A percentile compares a stretch with the other conserved stretches of the same genome.
phyloP scores from a whole-genome alignment of 2,888 invertebrate species.

The Machimus rusticus region DNA sequence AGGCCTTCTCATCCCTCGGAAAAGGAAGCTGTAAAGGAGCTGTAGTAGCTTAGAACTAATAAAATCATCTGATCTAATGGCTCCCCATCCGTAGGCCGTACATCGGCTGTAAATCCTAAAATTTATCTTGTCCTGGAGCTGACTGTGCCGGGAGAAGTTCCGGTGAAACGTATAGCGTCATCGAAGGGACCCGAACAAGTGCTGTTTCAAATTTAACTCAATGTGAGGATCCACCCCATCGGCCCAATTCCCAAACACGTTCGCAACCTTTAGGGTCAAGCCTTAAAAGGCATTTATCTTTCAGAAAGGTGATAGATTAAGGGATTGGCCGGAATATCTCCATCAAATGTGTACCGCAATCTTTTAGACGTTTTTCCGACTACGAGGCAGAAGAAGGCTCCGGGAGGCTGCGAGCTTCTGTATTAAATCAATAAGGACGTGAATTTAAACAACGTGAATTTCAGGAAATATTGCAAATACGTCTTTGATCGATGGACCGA shows the following conservation, averaged over 20 bases:
- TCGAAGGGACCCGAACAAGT: neutral
- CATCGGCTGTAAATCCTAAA: neutral
- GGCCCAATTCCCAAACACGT: neutral
- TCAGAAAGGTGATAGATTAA: constrained; percentile 10
- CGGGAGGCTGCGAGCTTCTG: neutral
- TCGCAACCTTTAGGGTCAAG: neutral
- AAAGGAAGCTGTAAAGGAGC: neutral
- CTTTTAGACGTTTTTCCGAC: neutral
- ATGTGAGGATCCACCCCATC: neutral
- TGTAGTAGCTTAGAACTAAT: neutral
- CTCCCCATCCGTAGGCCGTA: neutral
- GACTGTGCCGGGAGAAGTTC: neutral
- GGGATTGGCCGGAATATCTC: constrained; percentile 2
- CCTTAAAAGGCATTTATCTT: constrained; percentile 17
- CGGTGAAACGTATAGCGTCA: neutral
- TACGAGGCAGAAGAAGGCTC: neutral
- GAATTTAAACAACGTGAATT: constrained; percentile 1
- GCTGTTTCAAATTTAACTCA: neutral
- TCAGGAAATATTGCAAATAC: neutral
- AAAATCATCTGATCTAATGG: neutral
- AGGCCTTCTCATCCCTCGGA: neutral
- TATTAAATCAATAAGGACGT: constrained; percentile 7
- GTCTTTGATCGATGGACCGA: neutral
- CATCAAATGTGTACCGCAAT: constrained; percentile 8
- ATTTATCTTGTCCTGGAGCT: neutral